Conservation (phyloP, 2,113 vertebrate species). For the Scortum barcoo region DNA sequence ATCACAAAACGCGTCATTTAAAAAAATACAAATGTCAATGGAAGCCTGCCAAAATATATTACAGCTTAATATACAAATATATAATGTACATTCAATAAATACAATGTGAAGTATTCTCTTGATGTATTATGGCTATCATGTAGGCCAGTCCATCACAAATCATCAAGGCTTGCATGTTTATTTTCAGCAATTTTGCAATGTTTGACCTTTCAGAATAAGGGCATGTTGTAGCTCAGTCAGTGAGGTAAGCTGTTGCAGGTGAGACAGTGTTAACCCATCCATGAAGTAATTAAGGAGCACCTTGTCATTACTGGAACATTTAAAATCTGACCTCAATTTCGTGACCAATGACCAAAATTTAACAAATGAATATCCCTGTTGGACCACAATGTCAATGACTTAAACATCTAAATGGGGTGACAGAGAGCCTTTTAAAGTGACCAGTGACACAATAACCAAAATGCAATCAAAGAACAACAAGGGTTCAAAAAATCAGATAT, state of each 20-base stretch:
- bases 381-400: constrained; percentile 14
- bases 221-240: constrained; percentile 24
- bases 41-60: constrained; percentile 81
- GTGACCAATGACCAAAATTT: background rate
- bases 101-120: constrained; percentile 73
- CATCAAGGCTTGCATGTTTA: constrained; percentile 45
- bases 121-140: constrained; percentile 67
- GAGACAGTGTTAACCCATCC: constrained; percentile 36
- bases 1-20: constrained; percentile 62
- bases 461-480: constrained; percentile 64
- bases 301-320: constrained; percentile 15
- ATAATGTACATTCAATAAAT: constrained; percentile 87
- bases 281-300: constrained; percentile 10
- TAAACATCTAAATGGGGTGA: constrained; percentile 42
- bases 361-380: constrained; percentile 30
- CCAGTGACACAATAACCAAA: constrained; percentile 80
- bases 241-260: constrained; percentile 40
- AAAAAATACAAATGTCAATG: constrained; percentile 66
- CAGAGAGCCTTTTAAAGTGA: constrained; percentile 81
- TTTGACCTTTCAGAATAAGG: constrained; percentile 61
- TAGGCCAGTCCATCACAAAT: constrained; percentile 52
- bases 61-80: constrained; percentile 87
- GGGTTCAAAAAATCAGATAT: constrained; percentile 64
- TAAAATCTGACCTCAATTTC: constrained; percentile 21
- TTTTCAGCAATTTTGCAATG: constrained; percentile 36